These are phyloP conservation scores for Caenorhabditis parvicauda DNA, from an alignment of 2,888 invertebrate species.

Conservation along the genomic window DNA sequence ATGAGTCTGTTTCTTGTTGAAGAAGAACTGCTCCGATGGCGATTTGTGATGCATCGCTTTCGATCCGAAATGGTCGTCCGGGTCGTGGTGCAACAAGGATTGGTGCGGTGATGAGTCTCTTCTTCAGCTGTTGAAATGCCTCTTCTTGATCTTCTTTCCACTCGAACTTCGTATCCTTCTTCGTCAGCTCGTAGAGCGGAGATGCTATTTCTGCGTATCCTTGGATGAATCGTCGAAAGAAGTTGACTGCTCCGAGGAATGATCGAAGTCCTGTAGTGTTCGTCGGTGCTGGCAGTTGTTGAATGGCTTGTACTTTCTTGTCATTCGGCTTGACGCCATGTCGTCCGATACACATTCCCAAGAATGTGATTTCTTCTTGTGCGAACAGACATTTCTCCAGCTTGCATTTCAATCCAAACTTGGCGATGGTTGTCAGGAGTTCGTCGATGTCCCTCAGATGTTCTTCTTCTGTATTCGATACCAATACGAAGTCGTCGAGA, in stretches of 20 bases:
- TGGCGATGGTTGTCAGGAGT: constrained; percentile 8
- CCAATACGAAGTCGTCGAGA: constrained; percentile 21
- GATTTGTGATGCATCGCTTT: constrained; percentile 14
- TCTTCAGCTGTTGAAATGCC: constrained; percentile 14
- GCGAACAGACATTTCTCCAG: constrained; percentile 25
- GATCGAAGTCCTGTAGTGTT: constrained; percentile 9
- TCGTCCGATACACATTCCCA: constrained; percentile 22
- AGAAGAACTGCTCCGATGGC: constrained; percentile 18
- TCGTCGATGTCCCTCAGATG: constrained; percentile 27
- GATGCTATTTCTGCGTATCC: constrained; percentile 15
- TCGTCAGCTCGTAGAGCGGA: constrained; percentile 13
- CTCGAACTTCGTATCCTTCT: constrained; percentile 6
- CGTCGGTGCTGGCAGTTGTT: constrained; percentile 11
- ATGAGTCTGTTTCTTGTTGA: constrained; percentile 11
- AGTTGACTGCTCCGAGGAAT: constrained; percentile 17
- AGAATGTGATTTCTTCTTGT: constrained; percentile 11
- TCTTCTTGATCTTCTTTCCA: constrained; percentile 10
- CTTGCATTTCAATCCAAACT: constrained; percentile 27
- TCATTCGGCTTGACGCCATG: constrained; percentile 29
- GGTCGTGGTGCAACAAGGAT: constrained; percentile 12
- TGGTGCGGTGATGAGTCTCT: constrained; percentile 5
- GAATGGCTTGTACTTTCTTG: constrained; percentile 15
- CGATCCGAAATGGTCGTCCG: constrained; percentile 16
- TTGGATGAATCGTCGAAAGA: constrained; percentile 16
- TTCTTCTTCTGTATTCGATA: background rate